Base-by-base conservation (phyloP, 1,140 invertebrate species). In the Drosophila sucinea region DNA sequence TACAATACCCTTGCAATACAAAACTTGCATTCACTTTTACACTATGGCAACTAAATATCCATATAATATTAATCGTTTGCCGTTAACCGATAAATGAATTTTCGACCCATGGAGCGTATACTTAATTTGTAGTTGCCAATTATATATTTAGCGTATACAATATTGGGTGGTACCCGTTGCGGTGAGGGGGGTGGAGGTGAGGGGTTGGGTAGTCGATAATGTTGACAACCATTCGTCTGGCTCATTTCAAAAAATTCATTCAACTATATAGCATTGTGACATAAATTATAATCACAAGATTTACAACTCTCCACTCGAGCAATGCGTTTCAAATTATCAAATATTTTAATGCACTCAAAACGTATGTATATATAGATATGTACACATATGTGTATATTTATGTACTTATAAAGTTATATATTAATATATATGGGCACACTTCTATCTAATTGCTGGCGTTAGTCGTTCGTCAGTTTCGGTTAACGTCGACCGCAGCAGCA, bases 271-370 rank as follows among this genome's bases (percentile, higher is more conserved):
- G 55, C 23, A 35, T 57, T 57, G 32, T 35, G 30, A 58, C 29
- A 58, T 58, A 58, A 58, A 32, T 58, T 32, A 30, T 56, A 56
- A 33, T 11, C 33, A 6, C 17, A 68, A 55, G 69, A 81, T 81
- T 86, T 84, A 81, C 62, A 17, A 55, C 55, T 7, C 17, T 57
- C 7, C 61, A 74, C 73, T 77, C 35, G 58, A 80, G 41, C 44
- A 84, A 80, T 84, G 75, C 51, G 56, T 77, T 74, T 74, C 17
- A 76, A 85, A 77, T 84, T 74, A 85, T 84, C 57, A 72, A 83
- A 68, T 79, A 79, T 80, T 76, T 73, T 73, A 60, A 72, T 79
- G 61, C 61, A 23, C 58, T 58, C 71, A 8, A 68, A 76, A 80
- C 60, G 60, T 44, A 40, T 44, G 41, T 60, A 33, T 7, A 40